Conservation (phyloP, 2,113 vertebrate genomes). For the Accipiter virgatus region DNA sequence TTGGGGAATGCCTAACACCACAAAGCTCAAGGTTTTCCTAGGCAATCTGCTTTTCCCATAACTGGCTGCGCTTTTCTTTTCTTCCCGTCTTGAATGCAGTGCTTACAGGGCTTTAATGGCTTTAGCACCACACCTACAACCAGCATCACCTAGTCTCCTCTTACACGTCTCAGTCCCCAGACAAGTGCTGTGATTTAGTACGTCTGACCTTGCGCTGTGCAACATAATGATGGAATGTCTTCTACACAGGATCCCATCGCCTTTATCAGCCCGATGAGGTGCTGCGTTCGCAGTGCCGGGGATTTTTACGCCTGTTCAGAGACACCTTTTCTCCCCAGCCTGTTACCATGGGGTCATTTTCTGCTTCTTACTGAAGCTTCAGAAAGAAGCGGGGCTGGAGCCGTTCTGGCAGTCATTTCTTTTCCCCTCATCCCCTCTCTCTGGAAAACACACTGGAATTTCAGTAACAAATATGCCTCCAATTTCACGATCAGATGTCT, state of each 20-base stretch:
- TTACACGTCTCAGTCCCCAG: neutral
- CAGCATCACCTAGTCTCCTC: neutral
- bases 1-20: neutral
- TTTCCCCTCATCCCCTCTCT: neutral
- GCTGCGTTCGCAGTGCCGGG: rapidly evolving
- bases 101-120: neutral
- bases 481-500: slow-evolving; percentile 33
- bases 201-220: neutral
- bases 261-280: neutral
- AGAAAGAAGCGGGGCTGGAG: neutral
- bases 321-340: neutral
- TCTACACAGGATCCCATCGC: neutral
- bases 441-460: slow-evolving; percentile 52
- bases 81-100: neutral
- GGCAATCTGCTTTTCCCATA: slow-evolving; percentile 55
- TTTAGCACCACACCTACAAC: slow-evolving; percentile 46
- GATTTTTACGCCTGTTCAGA: neutral
- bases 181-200: neutral
- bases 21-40: neutral
- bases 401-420: neutral
- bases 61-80: neutral
- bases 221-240: neutral
- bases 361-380: neutral
- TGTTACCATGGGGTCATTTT: neutral
- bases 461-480: slow-evolving; percentile 38